Evolutionary conservation across 2,113 vertebrate species (phyloP), one percentile per base, ranked within the genome.

Genomic region (Callithrix jacchus): DNA sequence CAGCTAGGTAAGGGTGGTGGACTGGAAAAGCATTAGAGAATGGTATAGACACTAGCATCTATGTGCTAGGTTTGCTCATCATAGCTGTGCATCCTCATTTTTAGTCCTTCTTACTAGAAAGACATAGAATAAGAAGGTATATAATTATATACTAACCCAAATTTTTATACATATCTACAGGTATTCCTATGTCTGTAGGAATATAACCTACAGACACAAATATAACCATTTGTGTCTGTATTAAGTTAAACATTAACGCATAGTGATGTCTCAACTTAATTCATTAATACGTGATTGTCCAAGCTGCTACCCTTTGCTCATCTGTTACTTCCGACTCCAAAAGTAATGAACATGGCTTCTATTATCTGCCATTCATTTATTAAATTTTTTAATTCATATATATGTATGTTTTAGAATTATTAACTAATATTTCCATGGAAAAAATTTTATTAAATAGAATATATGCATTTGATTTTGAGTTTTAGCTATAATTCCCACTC

Each of bases 391-490:
- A 13, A 64, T 30, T 64, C 61, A 27, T 30, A 6, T 64, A 64
- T 64, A 64, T 64, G 30, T 30, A 5, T 11, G 58, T 61, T 30
- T 61, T 25, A 61, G 58, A 61, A 61, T 61, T 61, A 61, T 61
- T 61, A 61, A 61, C 58, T 12, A 61, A 11, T 61, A 61, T 61
- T 27, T 27, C 58, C 58, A 61, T 61, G 25, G 58, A 61, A 61
- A 61, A 2, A 56, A 47, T 64, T 85, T 77, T 64, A 85, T 32
- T 32, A 61, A 95, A 80, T 61, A 73, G 7, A 87, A 80, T 76
- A 68, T 76, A 81, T 70, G 6, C 27, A 74, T 93, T 87, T 96
- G 68, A 96, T 70, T 94, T 91, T 85, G 52, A 93, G 23, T 94
- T 45, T 47, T 5, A 80, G 8, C 80, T 87, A 30, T 56, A 37